Percentiles rank a stretch among this genome's conserved stretches.
These are phyloP conservation scores for Muscina levida DNA, from an alignment of 2,888 invertebrate genomes.

Conservation along the genomic window DNA sequence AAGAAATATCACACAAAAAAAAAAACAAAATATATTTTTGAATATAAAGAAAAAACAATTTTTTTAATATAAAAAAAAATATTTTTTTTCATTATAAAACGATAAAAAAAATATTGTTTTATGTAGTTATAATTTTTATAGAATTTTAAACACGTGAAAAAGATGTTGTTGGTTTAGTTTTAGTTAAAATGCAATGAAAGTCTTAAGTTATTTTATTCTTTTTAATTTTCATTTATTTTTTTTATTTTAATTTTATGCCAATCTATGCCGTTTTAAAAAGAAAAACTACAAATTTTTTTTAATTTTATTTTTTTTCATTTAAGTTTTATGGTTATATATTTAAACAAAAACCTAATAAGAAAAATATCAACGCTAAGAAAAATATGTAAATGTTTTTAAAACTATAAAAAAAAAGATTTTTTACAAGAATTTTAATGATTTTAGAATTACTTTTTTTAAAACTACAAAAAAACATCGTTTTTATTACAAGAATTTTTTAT, in stretches of 20 bases:
- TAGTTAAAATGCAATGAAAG: too few relatives aligned
- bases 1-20: conserved; percentile 62
- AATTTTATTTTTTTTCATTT: too few relatives aligned
- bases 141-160: conserved; percentile 20
- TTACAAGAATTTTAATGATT: not conserved
- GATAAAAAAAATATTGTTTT: conserved; percentile 34
- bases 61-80: too few relatives aligned
- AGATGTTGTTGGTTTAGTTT: conserved; percentile 34
- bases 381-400: not conserved
- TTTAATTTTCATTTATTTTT: conserved; percentile 15
- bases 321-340: too few relatives aligned
- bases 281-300: too few relatives aligned
- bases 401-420: not conserved
- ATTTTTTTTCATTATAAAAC: conserved; percentile 58
- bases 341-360: too few relatives aligned
- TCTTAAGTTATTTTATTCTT: conserved; percentile 23
- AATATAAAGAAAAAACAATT: too few relatives aligned
- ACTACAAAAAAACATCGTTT: not conserved
- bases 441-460: not conserved
- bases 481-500: too few relatives aligned
- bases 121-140: conserved; percentile 30
- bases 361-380: too few relatives aligned
- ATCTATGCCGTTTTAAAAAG: conserved; percentile 49
- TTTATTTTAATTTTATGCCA: conserved; percentile 33
- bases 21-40: too few relatives aligned